Percentiles rank a stretch among this genome's conserved stretches.
Evolutionary conservation across 2,113 vertebrate species (phyloP).

Genomic region (Petrocephalus zakoni): DNA sequence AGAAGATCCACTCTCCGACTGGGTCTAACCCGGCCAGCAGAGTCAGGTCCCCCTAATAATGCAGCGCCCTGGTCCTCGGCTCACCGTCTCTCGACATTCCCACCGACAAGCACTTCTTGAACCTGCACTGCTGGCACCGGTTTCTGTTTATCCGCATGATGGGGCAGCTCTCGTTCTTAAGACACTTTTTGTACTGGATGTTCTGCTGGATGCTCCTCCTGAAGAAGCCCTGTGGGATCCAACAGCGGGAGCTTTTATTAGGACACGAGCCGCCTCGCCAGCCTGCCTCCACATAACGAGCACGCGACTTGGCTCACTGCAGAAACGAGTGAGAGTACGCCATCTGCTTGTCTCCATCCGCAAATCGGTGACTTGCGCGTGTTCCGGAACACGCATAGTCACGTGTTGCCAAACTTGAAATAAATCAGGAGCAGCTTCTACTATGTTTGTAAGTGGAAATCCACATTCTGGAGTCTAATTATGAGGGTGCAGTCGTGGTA

Average conservation of each 20-base stretch:
- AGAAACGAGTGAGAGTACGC: background rate
- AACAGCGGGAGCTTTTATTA: background rate
- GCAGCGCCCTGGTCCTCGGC: constrained; percentile 30
- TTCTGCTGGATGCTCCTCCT: constrained; percentile 98
- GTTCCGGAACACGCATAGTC: background rate
- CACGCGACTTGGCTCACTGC: background rate
- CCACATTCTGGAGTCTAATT: background rate
- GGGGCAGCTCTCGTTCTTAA: constrained; percentile 95
- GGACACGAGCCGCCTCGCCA: background rate
- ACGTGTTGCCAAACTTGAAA: background rate
- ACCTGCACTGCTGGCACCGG: constrained; percentile 95
- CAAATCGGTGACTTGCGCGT: background rate
- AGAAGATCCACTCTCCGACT: background rate
- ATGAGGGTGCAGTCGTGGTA: background rate
- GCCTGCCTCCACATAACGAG: background rate
- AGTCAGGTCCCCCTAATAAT: background rate
- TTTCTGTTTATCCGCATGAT: constrained; percentile 96
- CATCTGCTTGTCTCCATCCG: background rate
- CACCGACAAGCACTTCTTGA: constrained; percentile 94
- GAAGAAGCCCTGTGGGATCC: constrained; percentile 80
- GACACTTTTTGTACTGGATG: constrained; percentile 98
- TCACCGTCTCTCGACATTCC: constrained; percentile 97
- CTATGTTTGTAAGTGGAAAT: background rate
- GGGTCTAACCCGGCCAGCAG: background rate
- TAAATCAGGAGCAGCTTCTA: background rate